Evolutionary conservation across 2,888 invertebrate genomes (phyloP).

Genomic region (Ennomos erosarius): DNA sequence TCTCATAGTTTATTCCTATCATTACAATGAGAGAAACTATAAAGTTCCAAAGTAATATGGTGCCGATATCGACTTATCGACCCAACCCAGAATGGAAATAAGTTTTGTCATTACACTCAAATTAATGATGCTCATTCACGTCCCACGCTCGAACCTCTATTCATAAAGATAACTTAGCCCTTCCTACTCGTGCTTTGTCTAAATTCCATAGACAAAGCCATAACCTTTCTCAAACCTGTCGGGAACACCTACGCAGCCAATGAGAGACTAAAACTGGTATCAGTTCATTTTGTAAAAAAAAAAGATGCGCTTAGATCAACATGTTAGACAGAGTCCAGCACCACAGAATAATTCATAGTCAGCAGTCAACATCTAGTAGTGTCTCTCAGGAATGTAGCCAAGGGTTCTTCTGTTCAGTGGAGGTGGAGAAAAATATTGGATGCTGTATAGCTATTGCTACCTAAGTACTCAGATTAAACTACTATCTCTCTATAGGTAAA

Average conservation of each 20-base stretch:
- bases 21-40: conserved; percentile 4
- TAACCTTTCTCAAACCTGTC: conserved; percentile 43
- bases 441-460: background rate
- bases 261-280: conserved; percentile 5
- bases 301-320: background rate
- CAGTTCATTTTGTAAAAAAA: background rate
- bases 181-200: conserved; percentile 44
- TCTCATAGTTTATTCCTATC: background rate
- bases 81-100: conserved; percentile 29
- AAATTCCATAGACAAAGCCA: conserved; percentile 42
- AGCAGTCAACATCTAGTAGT: too few species aligned
- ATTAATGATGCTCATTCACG: conserved; percentile 40
- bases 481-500: too few species aligned
- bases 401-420: conserved; percentile 2
- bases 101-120: conserved; percentile 41
- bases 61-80: background rate
- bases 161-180: conserved; percentile 39
- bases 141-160: conserved; percentile 36
- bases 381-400: conserved; percentile 2
- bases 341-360: background rate
- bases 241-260: conserved; percentile 37
- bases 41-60: conserved; percentile 1
- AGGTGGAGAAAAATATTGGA: background rate
- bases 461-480: too few species aligned
- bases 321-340: background rate